Base-by-base conservation (phyloP, 2,797 vertebrate genomes). In the Mus caroli region DNA sequence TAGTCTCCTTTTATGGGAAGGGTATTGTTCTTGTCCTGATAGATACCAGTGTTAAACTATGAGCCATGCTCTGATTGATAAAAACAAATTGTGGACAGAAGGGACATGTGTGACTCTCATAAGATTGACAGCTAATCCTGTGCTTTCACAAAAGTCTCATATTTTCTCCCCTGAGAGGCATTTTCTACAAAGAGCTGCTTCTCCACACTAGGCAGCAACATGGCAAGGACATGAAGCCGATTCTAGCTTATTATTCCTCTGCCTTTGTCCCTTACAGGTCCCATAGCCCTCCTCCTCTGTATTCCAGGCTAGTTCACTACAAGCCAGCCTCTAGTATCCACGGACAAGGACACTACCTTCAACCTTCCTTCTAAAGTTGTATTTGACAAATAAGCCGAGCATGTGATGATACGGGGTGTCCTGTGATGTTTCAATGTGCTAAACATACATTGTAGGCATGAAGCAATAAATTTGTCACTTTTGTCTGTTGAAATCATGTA, bases 1-100 rank as follows among this genome's bases (percentile, higher is more conserved):
- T 20, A 89, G 7, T 50, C 7, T 92, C 43, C 76, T 78, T 83
- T 50, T 85, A 34, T 52, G 26, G 73, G 34, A 88, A 20, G 69
- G 20, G 11, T 64, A 28, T 28, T 73, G 83, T 84, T 79, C 64
- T 64, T 62, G 19, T n/a, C 77, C n/a, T 40, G 40, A 37, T 0
- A 73, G 43, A 89, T 34, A 91, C 19, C 24, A 79, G 43, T 19
- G 37, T 64, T 83, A 76, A 93, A 91, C n/a, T n/a, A 17, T 11
- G 40, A 40, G 37, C 60, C 54, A 10, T 82, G n/a, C 40, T 94
- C 69, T 54, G 15, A 84, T 60, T 92, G 83, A 94, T 58, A 86
- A 89, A 90, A 85, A 93, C 37, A 79, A 85, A 93, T 64, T 40
- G 50, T 52, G 58, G 64, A 22, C 4, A 0, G n/a, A 88, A 83